Conservation (phyloP, 2,113 vertebrate genomes). For the Anhinga rufa region DNA sequence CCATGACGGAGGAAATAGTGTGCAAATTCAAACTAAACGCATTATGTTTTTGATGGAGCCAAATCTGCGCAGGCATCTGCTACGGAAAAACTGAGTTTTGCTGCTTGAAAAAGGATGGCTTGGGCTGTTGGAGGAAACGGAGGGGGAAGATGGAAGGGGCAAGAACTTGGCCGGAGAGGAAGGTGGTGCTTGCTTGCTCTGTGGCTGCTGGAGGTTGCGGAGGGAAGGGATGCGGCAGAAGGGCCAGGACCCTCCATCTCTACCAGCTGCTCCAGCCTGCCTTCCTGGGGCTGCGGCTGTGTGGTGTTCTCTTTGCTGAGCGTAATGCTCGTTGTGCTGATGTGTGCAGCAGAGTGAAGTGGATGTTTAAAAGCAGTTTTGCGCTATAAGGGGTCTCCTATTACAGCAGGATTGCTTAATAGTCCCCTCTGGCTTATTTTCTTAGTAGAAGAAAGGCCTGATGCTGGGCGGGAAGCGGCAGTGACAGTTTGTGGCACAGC, state of each 20-base stretch:
- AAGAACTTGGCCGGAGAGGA: neutral
- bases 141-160: neutral
- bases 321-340: neutral
- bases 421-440: neutral
- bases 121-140: neutral
- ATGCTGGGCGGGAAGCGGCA: rapidly evolving
- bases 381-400: neutral
- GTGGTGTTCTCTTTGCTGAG: neutral
- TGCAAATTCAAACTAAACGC: neutral
- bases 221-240: neutral
- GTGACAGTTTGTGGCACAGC: neutral
- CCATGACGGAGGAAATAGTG: neutral
- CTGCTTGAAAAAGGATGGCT: neutral
- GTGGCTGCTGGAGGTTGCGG: neutral
- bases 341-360: too few species aligned
- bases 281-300: neutral
- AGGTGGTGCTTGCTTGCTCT: neutral
- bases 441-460: neutral
- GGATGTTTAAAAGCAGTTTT: neutral
- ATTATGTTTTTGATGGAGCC: neutral
- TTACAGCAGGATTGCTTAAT: neutral
- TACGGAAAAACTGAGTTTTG: neutral
- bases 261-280: neutral
- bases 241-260: neutral
- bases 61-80: neutral